These are phyloP conservation scores for Phodopus roborovskii DNA, from an alignment of 2,113 vertebrate genomes.

Conservation along the genomic window DNA sequence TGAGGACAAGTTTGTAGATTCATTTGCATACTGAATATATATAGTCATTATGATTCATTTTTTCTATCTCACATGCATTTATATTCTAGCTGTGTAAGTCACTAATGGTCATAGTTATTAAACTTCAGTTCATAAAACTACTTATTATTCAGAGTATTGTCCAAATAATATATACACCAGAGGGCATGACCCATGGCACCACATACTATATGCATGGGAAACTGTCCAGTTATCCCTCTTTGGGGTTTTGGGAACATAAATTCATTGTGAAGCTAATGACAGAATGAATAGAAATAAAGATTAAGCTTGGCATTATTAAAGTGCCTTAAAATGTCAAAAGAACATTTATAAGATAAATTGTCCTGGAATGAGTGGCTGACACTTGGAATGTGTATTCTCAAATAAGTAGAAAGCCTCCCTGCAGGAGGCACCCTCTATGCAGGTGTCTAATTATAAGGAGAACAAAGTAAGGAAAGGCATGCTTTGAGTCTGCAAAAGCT, in stretches of 20 bases:
- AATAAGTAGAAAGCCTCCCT: neutral
- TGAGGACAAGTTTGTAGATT: neutral
- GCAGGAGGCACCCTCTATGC: neutral
- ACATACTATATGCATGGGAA: neutral
- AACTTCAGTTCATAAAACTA: neutral
- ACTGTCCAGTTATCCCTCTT: neutral
- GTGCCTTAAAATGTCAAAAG: neutral
- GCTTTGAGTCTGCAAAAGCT: neutral
- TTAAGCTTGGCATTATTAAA: neutral
- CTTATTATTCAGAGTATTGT: neutral
- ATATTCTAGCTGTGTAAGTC: neutral
- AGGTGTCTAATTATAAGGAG: neutral
- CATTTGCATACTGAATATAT: neutral
- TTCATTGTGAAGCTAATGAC: neutral
- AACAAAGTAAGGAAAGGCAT: neutral
- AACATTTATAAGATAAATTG: slow-evolving; percentile 12
- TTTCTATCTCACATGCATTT: neutral
- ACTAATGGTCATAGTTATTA: neutral
- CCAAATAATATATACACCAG: neutral
- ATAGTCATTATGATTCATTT: neutral
- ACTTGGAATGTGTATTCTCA: slow-evolving; percentile 9
- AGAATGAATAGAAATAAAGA: neutral
- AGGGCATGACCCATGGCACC: neutral
- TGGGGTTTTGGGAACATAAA: neutral
- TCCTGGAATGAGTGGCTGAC: neutral